These are phyloP conservation scores for Rhizomys pruinosus DNA, from an alignment of 2,113 vertebrate genomes.

Conservation along the genomic window DNA sequence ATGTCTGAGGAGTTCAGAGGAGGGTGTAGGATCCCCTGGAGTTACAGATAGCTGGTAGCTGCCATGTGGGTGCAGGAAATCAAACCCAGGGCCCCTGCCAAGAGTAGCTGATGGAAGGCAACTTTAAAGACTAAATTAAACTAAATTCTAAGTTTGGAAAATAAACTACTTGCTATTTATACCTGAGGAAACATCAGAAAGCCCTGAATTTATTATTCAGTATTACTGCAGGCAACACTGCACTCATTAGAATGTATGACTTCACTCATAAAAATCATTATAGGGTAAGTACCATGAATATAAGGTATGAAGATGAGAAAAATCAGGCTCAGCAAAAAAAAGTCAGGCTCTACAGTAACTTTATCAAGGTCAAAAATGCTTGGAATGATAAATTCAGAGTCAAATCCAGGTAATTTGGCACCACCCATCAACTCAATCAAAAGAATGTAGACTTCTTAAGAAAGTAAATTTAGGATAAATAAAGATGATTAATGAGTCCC, in stretches of 20 bases:
- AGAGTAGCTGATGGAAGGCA: too few relatives aligned
- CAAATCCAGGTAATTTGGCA: slow-evolving; percentile 45
- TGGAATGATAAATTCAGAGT: slow-evolving; percentile 45
- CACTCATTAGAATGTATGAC: background rate
- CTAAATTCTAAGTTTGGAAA: slow-evolving; percentile 53
- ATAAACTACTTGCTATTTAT: slow-evolving; percentile 49
- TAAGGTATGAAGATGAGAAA: background rate
- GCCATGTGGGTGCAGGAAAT: too few relatives aligned
- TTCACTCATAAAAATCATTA: background rate
- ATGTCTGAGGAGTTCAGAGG: too few relatives aligned
- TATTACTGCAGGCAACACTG: slow-evolving; percentile 11
- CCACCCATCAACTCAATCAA: background rate
- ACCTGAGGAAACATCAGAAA: slow-evolving; percentile 32
- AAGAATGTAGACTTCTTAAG: background rate
- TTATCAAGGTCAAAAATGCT: slow-evolving; percentile 56
- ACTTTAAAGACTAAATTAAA: slow-evolving; percentile 52
- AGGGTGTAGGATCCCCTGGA: too few relatives aligned
- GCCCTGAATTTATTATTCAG: background rate
- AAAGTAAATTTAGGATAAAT: background rate
- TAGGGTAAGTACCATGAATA: background rate
- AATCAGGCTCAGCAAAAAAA: slow-evolving; percentile 22
- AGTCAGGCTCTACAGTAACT: background rate
- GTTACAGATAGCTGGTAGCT: too few relatives aligned
- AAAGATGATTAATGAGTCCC: background rate
- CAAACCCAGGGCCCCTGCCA: too few relatives aligned